Conservation (phyloP, 2,797 vertebrate species). For the Liparis tanakae region DNA sequence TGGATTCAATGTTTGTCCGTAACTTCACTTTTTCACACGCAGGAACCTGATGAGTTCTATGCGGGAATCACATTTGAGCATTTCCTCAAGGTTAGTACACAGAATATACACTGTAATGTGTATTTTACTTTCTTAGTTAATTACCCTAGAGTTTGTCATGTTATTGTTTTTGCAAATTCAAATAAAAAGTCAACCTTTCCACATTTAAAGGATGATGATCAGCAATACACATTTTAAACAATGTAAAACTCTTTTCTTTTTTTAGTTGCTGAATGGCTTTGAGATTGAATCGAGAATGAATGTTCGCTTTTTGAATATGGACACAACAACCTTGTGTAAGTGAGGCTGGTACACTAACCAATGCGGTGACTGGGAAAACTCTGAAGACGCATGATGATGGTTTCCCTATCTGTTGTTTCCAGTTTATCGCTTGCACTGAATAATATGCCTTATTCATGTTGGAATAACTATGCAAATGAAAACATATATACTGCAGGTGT, state of each 20-base stretch:
- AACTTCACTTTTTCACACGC: conserved; percentile 32
- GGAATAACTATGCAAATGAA: conserved; percentile 72
- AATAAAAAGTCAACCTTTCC: not conserved
- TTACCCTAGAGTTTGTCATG: not conserved
- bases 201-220: conserved; percentile 1
- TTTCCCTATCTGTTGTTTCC: conserved; percentile 35
- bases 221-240: conserved; percentile 1
- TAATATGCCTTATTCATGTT: conserved; percentile 54
- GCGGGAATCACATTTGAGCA: conserved; percentile 97
- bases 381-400: not conserved
- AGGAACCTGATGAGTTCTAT: conserved; percentile 94
- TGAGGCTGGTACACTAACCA: conserved; percentile 67
- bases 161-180: not conserved
- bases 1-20: not conserved
- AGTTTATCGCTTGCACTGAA: conserved; percentile 30
- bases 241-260: conserved; percentile 30
- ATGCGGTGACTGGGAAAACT: not conserved
- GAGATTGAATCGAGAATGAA: conserved; percentile 96
- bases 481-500: conserved; percentile 15
- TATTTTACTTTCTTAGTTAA: not conserved
- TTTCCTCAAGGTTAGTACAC: conserved; percentile 90
- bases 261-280: conserved; percentile 92
- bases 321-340: conserved; percentile 89
- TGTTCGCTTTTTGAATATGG: conserved; percentile 92
- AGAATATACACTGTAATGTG: not conserved